phyloP scores from a whole-genome alignment of 2,888 invertebrate species.

The Idaea dimidiata region DNA sequence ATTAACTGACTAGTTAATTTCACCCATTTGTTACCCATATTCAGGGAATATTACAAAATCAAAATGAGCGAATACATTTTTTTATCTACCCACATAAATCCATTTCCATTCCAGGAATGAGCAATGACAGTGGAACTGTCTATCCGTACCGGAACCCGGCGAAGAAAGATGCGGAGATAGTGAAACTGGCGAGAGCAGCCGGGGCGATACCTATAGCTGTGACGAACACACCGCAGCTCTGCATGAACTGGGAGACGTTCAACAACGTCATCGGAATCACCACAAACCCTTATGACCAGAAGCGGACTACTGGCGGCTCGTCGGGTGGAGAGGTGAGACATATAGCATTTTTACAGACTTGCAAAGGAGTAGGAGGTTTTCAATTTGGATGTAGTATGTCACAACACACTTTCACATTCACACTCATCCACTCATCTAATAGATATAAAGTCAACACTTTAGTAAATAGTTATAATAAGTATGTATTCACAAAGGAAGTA shows the following conservation, averaged over 20 bases:
- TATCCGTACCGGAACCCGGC: constrained; percentile 82
- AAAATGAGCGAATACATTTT: no score
- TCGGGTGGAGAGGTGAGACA: constrained; percentile 90
- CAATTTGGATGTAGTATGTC: no score
- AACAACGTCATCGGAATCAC: constrained; percentile 94
- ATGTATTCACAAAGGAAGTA: no score
- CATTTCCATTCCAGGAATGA: constrained; percentile 81
- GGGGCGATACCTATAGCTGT: constrained; percentile 93
- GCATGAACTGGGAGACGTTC: constrained; percentile 94
- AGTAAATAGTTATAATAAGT: no score
- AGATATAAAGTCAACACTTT: no score
- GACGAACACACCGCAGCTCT: constrained; percentile 95
- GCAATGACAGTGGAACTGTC: constrained; percentile 87
- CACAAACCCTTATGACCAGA: constrained; percentile 93
- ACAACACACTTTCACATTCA: no score
- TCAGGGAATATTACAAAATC: no score
- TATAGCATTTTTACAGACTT: not conserved
- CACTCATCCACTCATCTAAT: no score
- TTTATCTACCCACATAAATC: no score
- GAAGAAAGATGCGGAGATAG: constrained; percentile 86
- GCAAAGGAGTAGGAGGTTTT: no score
- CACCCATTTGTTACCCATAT: no score
- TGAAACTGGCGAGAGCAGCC: constrained; percentile 85
- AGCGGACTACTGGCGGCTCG: constrained; percentile 92
- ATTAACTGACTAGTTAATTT: no score